These are phyloP conservation scores for Eilema griseolum DNA, from an alignment of 2,888 invertebrate species.

Conservation along the genomic window DNA sequence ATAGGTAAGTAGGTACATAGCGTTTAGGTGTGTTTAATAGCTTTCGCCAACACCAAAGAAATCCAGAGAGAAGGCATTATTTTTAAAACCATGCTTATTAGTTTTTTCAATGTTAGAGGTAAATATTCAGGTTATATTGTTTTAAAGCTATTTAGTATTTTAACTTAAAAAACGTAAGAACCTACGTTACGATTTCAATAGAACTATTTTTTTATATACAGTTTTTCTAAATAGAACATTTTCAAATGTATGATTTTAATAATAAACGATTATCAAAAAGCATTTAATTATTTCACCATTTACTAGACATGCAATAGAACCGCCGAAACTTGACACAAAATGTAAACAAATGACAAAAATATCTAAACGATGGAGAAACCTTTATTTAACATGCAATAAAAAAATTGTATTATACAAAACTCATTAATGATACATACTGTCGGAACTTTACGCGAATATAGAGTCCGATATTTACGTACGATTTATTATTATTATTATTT, in stretches of 20 bases:
- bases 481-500: too few relatives aligned
- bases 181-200: not conserved
- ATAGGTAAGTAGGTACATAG: not conserved
- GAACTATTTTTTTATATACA: not conserved
- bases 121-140: not conserved
- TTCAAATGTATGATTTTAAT: too few relatives aligned
- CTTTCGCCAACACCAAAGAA: conserved; percentile 35
- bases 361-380: not conserved
- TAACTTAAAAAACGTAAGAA: not conserved
- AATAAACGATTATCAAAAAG: not conserved
- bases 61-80: conserved; percentile 22
- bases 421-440: too few relatives aligned
- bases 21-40: not conserved
- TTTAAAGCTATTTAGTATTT: not conserved
- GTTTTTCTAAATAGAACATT: not conserved
- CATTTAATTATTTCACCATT: not conserved
- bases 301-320: not conserved
- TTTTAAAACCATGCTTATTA: conserved; percentile 49
- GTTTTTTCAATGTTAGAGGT: not conserved
- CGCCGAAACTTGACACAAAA: not conserved
- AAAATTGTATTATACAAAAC: too few relatives aligned
- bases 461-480: too few relatives aligned
- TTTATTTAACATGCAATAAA: too few relatives aligned
- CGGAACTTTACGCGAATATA: too few relatives aligned
- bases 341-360: not conserved